A percentile compares a stretch with the other conserved stretches of the same genome.
Conservation (phyloP, 2,113 vertebrate species). For the Chionomys nivalis region DNA sequence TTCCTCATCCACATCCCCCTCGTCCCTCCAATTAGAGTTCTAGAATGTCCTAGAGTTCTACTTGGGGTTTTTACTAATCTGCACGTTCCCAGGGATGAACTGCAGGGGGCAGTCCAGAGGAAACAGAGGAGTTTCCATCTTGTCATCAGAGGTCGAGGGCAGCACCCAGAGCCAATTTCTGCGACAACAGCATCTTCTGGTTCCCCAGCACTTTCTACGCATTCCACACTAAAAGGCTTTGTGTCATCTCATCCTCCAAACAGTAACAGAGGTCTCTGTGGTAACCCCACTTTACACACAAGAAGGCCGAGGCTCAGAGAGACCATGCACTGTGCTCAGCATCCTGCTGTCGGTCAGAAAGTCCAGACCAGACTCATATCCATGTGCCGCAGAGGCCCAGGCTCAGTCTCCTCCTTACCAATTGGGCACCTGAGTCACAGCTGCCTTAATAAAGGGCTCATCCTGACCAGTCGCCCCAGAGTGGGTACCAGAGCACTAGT, state of each 20-base stretch:
- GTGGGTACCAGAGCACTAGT: background rate
- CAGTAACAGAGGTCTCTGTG: background rate
- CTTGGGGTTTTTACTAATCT: background rate
- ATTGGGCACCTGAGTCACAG: background rate
- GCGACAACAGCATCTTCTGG: background rate
- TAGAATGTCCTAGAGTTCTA: slow-evolving; percentile 1
- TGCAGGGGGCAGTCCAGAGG: background rate
- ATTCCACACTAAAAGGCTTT: background rate
- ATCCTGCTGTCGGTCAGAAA: background rate
- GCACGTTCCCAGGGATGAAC: background rate
- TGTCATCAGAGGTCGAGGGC: background rate
- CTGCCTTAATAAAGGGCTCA: background rate
- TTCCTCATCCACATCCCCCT: background rate
- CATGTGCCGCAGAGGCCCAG: background rate
- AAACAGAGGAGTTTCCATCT: background rate
- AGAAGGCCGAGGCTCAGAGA: background rate
- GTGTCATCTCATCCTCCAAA: background rate
- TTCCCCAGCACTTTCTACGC: background rate
- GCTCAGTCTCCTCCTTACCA: background rate
- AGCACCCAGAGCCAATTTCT: background rate
- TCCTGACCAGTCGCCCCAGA: background rate
- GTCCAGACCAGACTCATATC: background rate
- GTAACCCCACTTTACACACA: background rate
- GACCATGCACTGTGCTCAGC: background rate
- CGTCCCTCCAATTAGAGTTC: slow-evolving; percentile 1